Evolutionary conservation across 2,888 invertebrate species (phyloP), one percentile per base, ranked within the genome.

Genomic region (Drosophila anomalata): DNA sequence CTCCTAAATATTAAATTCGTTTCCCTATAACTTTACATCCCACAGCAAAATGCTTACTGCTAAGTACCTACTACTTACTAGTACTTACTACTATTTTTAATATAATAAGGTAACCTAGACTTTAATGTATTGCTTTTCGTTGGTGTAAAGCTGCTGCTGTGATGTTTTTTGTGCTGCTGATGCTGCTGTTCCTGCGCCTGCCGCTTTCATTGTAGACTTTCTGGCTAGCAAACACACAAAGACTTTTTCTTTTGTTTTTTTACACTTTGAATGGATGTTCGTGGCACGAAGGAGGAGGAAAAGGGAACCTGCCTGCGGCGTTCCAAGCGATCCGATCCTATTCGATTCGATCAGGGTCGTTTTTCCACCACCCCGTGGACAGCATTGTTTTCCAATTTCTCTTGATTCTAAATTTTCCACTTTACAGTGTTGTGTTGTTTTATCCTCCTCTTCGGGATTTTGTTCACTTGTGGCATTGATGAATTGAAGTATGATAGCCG

Each of bases 401-500:
- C 60, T 39, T 12, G 12, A 26, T 36, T 48, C 31, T n/a, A 3
- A 5, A 36, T 17, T 56, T 36, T 22, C 48, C 12, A 47, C 46
- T 52, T 47, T 62, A 31, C 26, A 39, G 46, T 11, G 33, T 36
- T 53, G 20, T 42, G 46, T 47, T 47, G 55, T 56, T 31, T 39
- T 58, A 50, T 42, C 52, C 52, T 31, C 51, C 42, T 31, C 47
- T 52, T 22, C 42, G 60, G 52, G 44, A 51, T 7, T 73, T 58
- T 69, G 56, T 55, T 57, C 59, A 17, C 31, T 31, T 31, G 69
- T 20, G 54, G 87, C 86, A 88, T 86, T 86, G 88, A 86, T 86
- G 88, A 88, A 86, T 86, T 84, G 87, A 84, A 77, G 78, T 79
- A 86, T 81, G 88, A 88, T 84, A 78, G 87, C 71, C 76, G 52